Percentiles rank a stretch among this genome's conserved stretches.
phyloP scores from a whole-genome alignment of 2,888 invertebrate genomes.

The Neelides folsomi region DNA sequence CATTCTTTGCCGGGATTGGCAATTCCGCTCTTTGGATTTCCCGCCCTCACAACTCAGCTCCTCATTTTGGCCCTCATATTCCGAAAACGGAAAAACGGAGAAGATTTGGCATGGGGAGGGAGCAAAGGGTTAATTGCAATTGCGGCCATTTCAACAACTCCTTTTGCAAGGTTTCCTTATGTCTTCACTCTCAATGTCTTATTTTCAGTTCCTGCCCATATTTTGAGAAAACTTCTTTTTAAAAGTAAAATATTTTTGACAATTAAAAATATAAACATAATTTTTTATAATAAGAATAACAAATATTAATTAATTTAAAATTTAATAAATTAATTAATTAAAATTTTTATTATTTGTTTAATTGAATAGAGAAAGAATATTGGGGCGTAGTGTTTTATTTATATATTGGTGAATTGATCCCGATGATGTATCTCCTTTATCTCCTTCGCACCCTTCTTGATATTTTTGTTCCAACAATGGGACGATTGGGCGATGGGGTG shows the following conservation, averaged over 20 bases:
- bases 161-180: slow-evolving; percentile 23
- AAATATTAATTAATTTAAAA: no score
- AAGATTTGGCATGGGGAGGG: slow-evolving; percentile 25
- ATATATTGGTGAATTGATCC: slow-evolving; percentile 25
- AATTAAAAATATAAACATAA: no score
- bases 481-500: slow-evolving; percentile 23
- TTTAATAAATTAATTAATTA: no score
- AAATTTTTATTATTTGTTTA: no score
- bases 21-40: slow-evolving; percentile 25
- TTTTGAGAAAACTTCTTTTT: slow-evolving; percentile 16
- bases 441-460: slow-evolving; percentile 20
- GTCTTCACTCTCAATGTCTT: slow-evolving; percentile 20
- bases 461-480: slow-evolving; percentile 30
- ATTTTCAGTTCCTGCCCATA: slow-evolving; percentile 24
- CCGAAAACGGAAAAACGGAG: slow-evolving; percentile 10
- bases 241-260: slow-evolving; percentile 12
- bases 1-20: slow-evolving; percentile 26
- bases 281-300: no score
- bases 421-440: slow-evolving; percentile 21
- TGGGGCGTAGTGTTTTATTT: slow-evolving; percentile 16
- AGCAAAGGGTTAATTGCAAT: slow-evolving; percentile 23
- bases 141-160: slow-evolving; percentile 19
- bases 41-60: slow-evolving; percentile 24
- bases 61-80: slow-evolving; percentile 14
- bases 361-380: no score